A percentile compares a stretch with the other conserved stretches of the same genome.
Conservation (phyloP, 1,140 invertebrate genomes). For the Bombyx mori region DNA sequence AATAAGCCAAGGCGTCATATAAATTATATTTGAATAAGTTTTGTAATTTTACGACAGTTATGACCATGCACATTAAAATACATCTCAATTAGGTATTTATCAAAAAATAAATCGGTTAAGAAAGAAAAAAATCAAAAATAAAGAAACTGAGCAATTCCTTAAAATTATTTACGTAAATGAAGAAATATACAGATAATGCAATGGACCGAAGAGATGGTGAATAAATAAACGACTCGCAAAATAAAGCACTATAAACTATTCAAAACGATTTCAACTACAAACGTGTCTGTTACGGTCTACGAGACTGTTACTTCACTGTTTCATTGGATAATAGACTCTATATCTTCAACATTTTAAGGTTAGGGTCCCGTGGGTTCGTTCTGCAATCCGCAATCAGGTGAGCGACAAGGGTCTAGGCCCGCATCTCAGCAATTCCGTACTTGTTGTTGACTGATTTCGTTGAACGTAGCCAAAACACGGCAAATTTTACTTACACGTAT, state of each 20-base stretch:
- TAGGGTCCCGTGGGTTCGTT: slow-evolving; percentile 22
- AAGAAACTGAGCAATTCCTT: too few relatives aligned
- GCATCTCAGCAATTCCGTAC: slow-evolving; percentile 21
- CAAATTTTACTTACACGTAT: too few relatives aligned
- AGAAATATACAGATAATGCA: slow-evolving; percentile 12
- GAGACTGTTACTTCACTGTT: slow-evolving; percentile 5
- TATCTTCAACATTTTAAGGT: slow-evolving; percentile 15
- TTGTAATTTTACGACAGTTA: too few relatives aligned
- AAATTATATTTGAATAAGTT: too few relatives aligned
- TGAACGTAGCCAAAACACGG: slow-evolving; percentile 17
- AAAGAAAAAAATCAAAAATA: too few relatives aligned
- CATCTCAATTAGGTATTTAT: too few relatives aligned
- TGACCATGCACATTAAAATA: too few relatives aligned
- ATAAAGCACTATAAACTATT: slow-evolving; percentile 29
- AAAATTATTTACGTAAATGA: slow-evolving; percentile 5
- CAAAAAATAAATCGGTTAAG: too few relatives aligned
- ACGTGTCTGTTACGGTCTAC: slow-evolving; percentile 22
- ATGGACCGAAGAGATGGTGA: slow-evolving; percentile 12
- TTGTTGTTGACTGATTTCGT: slow-evolving; percentile 26
- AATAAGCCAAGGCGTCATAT: too few relatives aligned
- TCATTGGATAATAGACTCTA: slow-evolving; percentile 20
- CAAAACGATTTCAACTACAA: slow-evolving; percentile 22
- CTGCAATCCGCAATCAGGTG: slow-evolving; percentile 33
- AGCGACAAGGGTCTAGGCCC: slow-evolving; percentile 27
- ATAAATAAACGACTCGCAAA: slow-evolving; percentile 22